Evolutionary conservation across 2,888 invertebrate species (phyloP), one percentile per base, ranked within the genome.

Genomic region (Lottia gigantea): DNA sequence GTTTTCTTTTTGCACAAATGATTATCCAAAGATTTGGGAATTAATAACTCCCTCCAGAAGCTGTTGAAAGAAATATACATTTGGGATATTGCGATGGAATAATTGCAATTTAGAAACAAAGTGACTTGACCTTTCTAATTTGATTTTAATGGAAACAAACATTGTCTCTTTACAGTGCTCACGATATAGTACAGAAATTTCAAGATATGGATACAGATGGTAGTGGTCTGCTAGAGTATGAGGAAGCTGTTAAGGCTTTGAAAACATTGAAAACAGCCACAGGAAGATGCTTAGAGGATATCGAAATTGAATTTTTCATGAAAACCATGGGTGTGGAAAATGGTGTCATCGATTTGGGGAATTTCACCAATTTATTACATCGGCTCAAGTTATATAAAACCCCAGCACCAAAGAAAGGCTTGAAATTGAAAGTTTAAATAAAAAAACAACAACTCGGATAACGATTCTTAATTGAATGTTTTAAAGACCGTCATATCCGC

Each of bases 261-360:
- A 74, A 78, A 64, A 68, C 74, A 8, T 76, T 87, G 74, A 82
- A 82, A 69, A 84, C 84, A 0, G 82, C 79, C 11, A 83, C 83
- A 0, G 86, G 85, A 4, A 73, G 84, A 31, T 72, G 73, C 7
- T 74, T 86, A 46, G 80, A 83, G 55, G 83, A 84, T 19, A 84
- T 83, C 70, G 87, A 87, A 74, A 80, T 87, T 4, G 86, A 86
- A 23, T 87, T 87, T 77, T 87, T 87, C 78, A 72, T 87, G 64
- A 83, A 85, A 64, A 85, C 85, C 11, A 82, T 85, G 8, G 74
- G 80, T 0, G 84, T 83, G 23, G 85, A 86, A 8, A 81, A 85
- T 62, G 85, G 83, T 4, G 76, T 78, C 61, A 85, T 87, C 15
- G 86, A 87, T 70, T 74, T 87, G 25, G 86, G 85, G 14, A 76